Percentiles rank a stretch among this genome's conserved stretches.
Evolutionary conservation across 2,797 vertebrate genomes (phyloP).

Genomic region (Coracias cyanogaster): DNA sequence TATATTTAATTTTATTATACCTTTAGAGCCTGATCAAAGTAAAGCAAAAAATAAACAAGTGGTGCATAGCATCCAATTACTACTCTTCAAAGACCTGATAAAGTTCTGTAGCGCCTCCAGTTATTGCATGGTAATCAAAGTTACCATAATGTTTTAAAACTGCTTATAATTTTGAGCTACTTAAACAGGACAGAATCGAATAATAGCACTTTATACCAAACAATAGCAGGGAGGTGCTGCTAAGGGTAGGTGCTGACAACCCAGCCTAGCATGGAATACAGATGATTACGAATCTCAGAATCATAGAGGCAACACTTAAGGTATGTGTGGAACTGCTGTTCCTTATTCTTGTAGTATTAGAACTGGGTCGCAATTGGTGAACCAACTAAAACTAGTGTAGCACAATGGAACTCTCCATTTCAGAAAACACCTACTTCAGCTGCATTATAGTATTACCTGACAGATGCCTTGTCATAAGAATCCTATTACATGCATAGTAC

Average conservation of each 20-base stretch:
- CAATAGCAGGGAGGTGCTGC: background rate
- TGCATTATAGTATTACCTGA: background rate
- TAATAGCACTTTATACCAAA: background rate
- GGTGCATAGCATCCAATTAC: background rate
- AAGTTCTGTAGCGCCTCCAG: background rate
- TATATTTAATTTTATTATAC: background rate
- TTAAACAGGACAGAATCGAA: background rate
- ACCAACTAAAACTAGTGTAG: background rate
- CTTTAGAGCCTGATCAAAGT: slow-evolving; percentile 38
- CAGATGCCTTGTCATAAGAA: background rate
- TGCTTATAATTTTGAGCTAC: background rate
- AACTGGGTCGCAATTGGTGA: background rate
- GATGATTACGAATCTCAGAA: background rate
- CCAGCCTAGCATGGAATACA: background rate
- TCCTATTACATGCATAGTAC: background rate
- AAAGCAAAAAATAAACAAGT: background rate
- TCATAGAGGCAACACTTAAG: background rate
- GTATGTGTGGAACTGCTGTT: background rate
- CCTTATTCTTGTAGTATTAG: background rate
- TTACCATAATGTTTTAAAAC: slow-evolving; percentile 11
- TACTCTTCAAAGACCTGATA: slow-evolving; percentile 5
- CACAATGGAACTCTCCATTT: background rate
- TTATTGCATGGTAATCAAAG: slow-evolving; percentile 24
- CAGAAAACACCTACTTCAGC: background rate
- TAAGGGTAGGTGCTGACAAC: background rate